Evolutionary conservation across 1,140 invertebrate genomes (phyloP).

Genomic region (Musca domestica): DNA sequence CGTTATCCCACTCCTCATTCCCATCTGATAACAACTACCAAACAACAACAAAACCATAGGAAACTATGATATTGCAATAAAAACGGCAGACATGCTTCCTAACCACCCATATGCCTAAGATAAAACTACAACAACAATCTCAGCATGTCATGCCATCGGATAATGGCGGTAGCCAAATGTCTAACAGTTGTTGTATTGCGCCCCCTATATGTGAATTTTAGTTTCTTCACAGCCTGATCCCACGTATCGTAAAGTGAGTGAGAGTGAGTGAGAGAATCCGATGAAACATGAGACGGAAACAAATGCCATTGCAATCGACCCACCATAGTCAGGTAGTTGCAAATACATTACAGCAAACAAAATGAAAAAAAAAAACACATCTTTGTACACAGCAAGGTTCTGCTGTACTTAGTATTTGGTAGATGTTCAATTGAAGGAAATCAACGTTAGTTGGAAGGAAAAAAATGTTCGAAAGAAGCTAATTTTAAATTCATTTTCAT

Average conservation of each 20-base stretch:
- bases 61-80: too few relatives aligned
- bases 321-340: too few relatives aligned
- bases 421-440: slow-evolving; percentile 4
- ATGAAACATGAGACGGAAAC: neutral
- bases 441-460: too few relatives aligned
- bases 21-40: too few relatives aligned
- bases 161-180: slow-evolving; percentile 11
- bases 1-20: too few relatives aligned
- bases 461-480: neutral
- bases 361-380: too few relatives aligned
- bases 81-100: neutral
- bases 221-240: too few relatives aligned
- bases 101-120: neutral
- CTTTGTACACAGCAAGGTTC: too few relatives aligned
- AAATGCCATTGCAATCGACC: neutral
- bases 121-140: neutral
- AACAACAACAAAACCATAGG: too few relatives aligned
- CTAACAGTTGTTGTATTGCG: slow-evolving; percentile 1
- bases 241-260: neutral
- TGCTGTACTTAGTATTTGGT: too few relatives aligned
- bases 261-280: neutral
- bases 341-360: too few relatives aligned
- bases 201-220: slow-evolving; percentile 1
- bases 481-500: slow-evolving; percentile 7
- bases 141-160: too few relatives aligned